These are phyloP conservation scores for Drosophila fungiperda DNA, from an alignment of 2,888 invertebrate species.

Conservation along the genomic window DNA sequence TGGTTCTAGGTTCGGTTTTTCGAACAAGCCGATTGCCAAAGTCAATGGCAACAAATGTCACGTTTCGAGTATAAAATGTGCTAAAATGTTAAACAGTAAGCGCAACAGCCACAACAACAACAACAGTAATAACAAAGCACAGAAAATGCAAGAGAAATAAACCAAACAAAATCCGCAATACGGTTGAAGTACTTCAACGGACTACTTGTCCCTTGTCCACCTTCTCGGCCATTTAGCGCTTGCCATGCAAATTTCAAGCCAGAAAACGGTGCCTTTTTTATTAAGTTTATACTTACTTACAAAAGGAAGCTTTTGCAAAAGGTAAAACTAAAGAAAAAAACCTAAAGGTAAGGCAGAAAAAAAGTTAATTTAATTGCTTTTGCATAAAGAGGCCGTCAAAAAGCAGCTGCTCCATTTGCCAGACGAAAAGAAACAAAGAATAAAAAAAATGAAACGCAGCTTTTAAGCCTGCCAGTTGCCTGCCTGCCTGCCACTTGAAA, in stretches of 20 bases:
- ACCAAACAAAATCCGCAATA: conserved; percentile 30
- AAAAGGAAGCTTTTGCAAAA: conserved; percentile 30
- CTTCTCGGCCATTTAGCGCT: conserved; percentile 16
- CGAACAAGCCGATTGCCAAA: conserved; percentile 8
- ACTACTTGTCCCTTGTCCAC: conserved; percentile 21
- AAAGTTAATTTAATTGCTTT: conserved; percentile 72
- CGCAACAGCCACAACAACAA: conserved; percentile 15
- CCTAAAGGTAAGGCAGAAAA: neutral
- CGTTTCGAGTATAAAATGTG: conserved; percentile 70
- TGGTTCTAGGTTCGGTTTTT: conserved; percentile 1
- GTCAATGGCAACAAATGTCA: conserved; percentile 62
- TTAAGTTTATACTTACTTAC: conserved; percentile 36
- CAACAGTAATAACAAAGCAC: conserved; percentile 3
- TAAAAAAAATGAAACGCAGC: conserved; percentile 30
- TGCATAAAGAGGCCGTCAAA: conserved; percentile 54
- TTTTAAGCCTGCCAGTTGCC: conserved; percentile 21
- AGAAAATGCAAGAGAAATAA: conserved; percentile 20
- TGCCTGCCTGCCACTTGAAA: conserved; percentile 52
- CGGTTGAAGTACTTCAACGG: conserved; percentile 30
- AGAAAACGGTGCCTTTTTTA: conserved; percentile 39
- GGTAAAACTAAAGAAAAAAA: conserved; percentile 1
- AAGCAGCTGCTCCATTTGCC: conserved; percentile 48
- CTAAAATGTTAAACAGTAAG: conserved; percentile 59
- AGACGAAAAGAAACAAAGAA: conserved; percentile 4
- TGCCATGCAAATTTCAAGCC: conserved; percentile 57